A percentile compares a stretch with the other conserved stretches of the same genome.
These are phyloP conservation scores for Phrynocephalus forsythii DNA, from an alignment of 2,797 vertebrate genomes.

Conservation along the genomic window DNA sequence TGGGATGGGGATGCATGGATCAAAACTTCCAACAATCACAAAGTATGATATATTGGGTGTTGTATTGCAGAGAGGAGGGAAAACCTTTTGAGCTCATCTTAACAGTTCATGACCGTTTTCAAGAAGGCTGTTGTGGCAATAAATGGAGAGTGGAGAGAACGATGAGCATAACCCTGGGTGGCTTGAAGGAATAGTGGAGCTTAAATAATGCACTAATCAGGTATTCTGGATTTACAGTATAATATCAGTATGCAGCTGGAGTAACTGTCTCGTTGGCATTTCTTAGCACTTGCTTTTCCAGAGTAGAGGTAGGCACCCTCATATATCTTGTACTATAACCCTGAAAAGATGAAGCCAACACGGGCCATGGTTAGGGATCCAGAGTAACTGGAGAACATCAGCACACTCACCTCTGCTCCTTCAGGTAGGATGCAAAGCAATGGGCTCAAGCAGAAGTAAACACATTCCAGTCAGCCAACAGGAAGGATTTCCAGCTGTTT, in stretches of 20 bases:
- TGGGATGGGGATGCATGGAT: neutral
- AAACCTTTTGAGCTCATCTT: neutral
- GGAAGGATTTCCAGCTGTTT: neutral
- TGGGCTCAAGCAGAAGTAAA: neutral
- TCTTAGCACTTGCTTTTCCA: neutral
- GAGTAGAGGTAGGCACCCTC: neutral
- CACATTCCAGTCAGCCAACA: neutral
- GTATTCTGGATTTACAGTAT: neutral
- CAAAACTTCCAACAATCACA: neutral
- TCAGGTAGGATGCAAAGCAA: neutral
- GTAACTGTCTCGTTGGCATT: neutral
- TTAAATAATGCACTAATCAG: too few species aligned
- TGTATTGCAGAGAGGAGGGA: neutral
- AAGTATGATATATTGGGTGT: too few species aligned
- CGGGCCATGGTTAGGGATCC: too few species aligned
- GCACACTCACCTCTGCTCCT: too few species aligned
- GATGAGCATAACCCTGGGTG: neutral
- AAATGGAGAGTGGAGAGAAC: neutral
- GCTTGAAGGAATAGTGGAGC: neutral
- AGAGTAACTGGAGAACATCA: too few species aligned
- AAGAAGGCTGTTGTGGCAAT: neutral
- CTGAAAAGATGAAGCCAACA: too few species aligned
- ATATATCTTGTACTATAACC: too few species aligned
- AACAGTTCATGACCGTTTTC: neutral
- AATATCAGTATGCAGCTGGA: too few species aligned